Conservation (phyloP, 1,140 invertebrate species). For the Liolophura sinensis region DNA sequence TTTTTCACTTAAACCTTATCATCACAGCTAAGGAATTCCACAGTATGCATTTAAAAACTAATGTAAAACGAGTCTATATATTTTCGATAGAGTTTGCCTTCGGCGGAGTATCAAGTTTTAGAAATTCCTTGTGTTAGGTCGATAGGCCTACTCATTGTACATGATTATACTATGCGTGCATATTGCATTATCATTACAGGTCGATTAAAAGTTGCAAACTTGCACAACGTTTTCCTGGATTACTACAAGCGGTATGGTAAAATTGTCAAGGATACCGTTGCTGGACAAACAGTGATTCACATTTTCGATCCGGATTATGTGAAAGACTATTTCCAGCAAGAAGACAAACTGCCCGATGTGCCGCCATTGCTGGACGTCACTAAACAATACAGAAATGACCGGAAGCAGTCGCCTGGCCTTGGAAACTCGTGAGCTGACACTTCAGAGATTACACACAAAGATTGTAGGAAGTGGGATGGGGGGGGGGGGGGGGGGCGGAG, state of each 20-base stretch:
- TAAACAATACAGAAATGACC: constrained; percentile 60
- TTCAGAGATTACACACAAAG: constrained; percentile 41
- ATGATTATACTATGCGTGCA: too few species aligned
- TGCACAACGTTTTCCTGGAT: constrained; percentile 37
- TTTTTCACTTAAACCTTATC: too few species aligned
- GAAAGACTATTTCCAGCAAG: constrained; percentile 53
- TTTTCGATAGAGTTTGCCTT: too few species aligned
- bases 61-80: too few species aligned
- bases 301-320: constrained; percentile 62
- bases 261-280: constrained; percentile 52
- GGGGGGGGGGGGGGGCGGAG: too few species aligned
- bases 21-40: too few species aligned
- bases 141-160: too few species aligned
- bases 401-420: constrained; percentile 62
- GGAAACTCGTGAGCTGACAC: constrained; percentile 64
- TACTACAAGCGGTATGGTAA: constrained; percentile 51
- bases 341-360: constrained; percentile 61
- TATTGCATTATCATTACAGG: too few species aligned
- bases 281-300: constrained; percentile 53
- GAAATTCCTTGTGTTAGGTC: too few species aligned
- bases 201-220: constrained; percentile 21
- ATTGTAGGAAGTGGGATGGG: too few species aligned
- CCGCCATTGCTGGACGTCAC: constrained; percentile 62
- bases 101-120: too few species aligned
- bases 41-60: too few species aligned